Evolutionary conservation across 2,113 vertebrate genomes (phyloP).

Genomic region (Willisornis vidua): DNA sequence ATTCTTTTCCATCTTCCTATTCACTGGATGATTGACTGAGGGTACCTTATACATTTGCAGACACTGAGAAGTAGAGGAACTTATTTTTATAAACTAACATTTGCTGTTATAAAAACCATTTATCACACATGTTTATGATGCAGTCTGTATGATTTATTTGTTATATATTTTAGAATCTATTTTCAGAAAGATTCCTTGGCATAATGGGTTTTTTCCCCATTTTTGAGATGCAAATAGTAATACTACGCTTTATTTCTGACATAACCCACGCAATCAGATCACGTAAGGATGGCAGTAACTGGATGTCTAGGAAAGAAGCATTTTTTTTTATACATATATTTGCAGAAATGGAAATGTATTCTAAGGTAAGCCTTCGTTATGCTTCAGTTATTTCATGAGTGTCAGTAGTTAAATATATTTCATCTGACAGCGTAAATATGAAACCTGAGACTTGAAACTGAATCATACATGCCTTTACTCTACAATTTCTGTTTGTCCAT

Average conservation of each 20-base stretch:
- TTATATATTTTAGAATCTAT: not conserved
- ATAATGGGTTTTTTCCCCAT: not conserved
- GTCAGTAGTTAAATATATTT: not conserved
- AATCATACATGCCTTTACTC: not conserved
- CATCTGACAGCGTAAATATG: not conserved
- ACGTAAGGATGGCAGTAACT: not conserved
- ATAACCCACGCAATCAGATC: not conserved
- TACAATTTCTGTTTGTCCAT: not conserved
- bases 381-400: not conserved
- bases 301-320: not conserved
- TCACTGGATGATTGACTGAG: not conserved
- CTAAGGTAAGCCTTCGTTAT: not conserved
- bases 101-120: not conserved
- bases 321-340: not conserved
- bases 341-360: not conserved
- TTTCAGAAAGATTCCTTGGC: not conserved
- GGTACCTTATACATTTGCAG: not conserved
- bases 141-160: not conserved
- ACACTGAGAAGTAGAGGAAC: fast-evolving
- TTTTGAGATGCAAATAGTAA: not conserved
- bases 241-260: not conserved
- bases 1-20: not conserved
- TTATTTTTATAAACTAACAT: not conserved
- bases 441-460: not conserved
- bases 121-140: not conserved